Conservation (phyloP, 2,888 invertebrate species). For the Seira ritae region DNA sequence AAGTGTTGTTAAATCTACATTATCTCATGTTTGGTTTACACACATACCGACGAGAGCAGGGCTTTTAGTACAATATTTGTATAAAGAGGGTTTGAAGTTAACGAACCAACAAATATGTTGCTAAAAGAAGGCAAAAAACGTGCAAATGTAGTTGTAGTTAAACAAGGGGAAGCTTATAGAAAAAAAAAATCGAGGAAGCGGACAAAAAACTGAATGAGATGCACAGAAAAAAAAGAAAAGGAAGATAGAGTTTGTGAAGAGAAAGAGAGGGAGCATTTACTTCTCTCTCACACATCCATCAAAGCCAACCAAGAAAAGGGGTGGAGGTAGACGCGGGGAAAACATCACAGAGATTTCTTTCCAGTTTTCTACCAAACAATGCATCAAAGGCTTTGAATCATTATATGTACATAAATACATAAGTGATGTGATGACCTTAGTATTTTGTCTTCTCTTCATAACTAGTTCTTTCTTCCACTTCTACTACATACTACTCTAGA, state of each 20-base stretch:
- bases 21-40: not conserved
- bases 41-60: no score
- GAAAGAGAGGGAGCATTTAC: slow-evolving; percentile 33
- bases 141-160: slow-evolving; percentile 39
- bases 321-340: slow-evolving; percentile 41
- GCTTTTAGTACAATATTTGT: not conserved
- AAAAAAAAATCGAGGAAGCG: slow-evolving; percentile 15
- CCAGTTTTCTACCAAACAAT: slow-evolving; percentile 36
- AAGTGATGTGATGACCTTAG: not conserved
- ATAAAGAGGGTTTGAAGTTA: slow-evolving; percentile 31
- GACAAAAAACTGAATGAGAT: slow-evolving; percentile 40
- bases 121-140: slow-evolving; percentile 40
- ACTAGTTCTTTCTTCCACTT: not conserved
- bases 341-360: slow-evolving; percentile 37
- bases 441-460: not conserved
- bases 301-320: slow-evolving; percentile 56
- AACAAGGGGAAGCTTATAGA: not conserved
- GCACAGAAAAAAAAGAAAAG: slow-evolving; percentile 23
- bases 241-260: not conserved
- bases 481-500: no score
- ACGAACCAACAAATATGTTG: slow-evolving; percentile 60
- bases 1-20: slow-evolving; percentile 16
- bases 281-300: slow-evolving; percentile 51
- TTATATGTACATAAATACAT: slow-evolving; percentile 27
- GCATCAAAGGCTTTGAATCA: slow-evolving; percentile 53